A percentile compares a stretch with the other conserved stretches of the same genome.
These are phyloP conservation scores for Maniola hyperantus DNA, from an alignment of 2,888 invertebrate genomes.

Conservation along the genomic window DNA sequence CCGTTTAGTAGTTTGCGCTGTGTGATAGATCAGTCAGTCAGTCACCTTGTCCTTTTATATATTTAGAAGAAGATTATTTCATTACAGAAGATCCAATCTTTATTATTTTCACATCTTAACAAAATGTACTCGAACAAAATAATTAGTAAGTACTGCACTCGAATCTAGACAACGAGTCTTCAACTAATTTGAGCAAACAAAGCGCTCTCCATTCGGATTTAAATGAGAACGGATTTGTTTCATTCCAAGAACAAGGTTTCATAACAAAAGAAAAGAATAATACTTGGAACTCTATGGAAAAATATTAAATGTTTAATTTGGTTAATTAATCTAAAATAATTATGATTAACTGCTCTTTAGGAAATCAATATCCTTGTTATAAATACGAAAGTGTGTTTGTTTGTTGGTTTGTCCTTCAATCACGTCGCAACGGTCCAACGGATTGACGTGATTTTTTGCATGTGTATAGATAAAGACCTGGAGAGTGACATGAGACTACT, in stretches of 20 bases:
- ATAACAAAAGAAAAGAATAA: neutral
- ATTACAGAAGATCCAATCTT: neutral
- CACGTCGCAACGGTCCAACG: too few relatives aligned
- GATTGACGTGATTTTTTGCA: too few relatives aligned
- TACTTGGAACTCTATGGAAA: neutral
- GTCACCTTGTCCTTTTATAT: too few relatives aligned
- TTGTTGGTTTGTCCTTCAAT: too few relatives aligned
- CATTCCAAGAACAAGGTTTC: neutral
- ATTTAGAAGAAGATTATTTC: too few relatives aligned
- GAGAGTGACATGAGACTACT: too few relatives aligned
- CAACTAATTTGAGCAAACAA: constrained; percentile 23
- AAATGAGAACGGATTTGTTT: constrained; percentile 19
- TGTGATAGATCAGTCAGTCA: too few relatives aligned
- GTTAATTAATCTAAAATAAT: neutral
- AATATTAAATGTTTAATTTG: neutral
- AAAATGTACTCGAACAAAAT: neutral
- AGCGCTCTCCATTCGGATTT: constrained; percentile 24
- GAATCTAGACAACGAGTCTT: constrained; percentile 13
- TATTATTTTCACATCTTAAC: neutral
- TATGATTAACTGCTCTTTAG: too few relatives aligned
- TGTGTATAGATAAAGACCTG: too few relatives aligned
- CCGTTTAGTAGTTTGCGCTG: too few relatives aligned
- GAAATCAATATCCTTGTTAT: too few relatives aligned
- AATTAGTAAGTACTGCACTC: constrained; percentile 8
- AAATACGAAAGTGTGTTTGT: too few relatives aligned